Conservation (phyloP, 2,888 invertebrate species). For the Rhagonycha fulva region DNA sequence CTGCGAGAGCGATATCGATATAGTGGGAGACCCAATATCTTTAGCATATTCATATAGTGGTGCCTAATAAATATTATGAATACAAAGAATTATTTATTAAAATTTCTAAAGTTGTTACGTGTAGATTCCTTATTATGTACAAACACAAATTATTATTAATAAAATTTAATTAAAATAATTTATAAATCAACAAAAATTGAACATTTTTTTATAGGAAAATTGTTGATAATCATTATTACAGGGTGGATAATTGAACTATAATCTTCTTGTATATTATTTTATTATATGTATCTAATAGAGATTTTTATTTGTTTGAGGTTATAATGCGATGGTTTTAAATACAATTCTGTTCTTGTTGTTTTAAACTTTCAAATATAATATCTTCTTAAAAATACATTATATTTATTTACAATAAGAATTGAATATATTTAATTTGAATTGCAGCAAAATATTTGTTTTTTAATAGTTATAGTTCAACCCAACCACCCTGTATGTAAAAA, state of each 20-base stretch:
- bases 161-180: not conserved
- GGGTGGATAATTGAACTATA: not conserved
- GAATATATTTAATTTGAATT: no score
- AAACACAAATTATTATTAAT: no score
- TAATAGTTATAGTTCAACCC: not conserved
- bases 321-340: no score
- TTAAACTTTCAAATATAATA: no score
- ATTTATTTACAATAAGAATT: no score
- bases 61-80: conserved; percentile 29
- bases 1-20: conserved; percentile 66
- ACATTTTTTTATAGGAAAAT: not conserved
- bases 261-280: no score
- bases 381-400: no score
- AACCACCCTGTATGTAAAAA: not conserved
- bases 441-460: not conserved
- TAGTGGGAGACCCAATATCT: conserved; percentile 59
- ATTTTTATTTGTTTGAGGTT: no score
- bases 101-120: not conserved
- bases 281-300: no score
- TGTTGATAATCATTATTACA: not conserved
- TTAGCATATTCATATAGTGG: conserved; percentile 37
- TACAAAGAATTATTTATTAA: not conserved
- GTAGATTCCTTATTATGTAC: not conserved
- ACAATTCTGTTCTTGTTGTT: no score
- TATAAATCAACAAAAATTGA: not conserved